A percentile compares a stretch with the other conserved stretches of the same genome.
These are phyloP conservation scores for Numida meleagris DNA, from an alignment of 2,113 vertebrate genomes.

Conservation along the genomic window DNA sequence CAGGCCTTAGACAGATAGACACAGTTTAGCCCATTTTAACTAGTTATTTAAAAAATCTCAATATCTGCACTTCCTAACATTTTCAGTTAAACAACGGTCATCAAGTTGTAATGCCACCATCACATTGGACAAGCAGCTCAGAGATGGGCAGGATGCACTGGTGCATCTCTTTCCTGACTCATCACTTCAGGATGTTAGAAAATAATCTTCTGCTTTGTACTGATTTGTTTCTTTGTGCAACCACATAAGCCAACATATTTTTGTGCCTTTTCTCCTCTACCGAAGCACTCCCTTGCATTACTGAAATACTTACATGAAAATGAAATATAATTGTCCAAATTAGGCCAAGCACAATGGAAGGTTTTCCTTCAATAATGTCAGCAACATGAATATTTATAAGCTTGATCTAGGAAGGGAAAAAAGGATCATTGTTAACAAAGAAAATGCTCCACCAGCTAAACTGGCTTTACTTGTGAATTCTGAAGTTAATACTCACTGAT, in stretches of 20 bases:
- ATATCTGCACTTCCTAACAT: background rate
- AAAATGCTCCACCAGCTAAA: slow-evolving; percentile 25
- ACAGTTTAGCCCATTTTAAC: background rate
- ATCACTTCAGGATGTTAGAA: background rate
- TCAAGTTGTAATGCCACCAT: background rate
- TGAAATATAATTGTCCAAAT: slow-evolving; percentile 97
- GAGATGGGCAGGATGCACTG: background rate
- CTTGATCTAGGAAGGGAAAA: slow-evolving; percentile 82
- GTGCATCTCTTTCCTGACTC: background rate
- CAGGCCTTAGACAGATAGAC: background rate
- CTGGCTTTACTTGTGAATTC: background rate
- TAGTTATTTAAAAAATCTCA: background rate
- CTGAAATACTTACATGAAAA: slow-evolving; percentile 89
- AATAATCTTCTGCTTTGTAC: background rate
- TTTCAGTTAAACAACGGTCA: background rate
- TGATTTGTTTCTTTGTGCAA: background rate
- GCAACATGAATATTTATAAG: slow-evolving; percentile 97
- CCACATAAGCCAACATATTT: background rate
- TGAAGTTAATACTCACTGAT: slow-evolving; percentile 84
- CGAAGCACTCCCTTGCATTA: background rate
- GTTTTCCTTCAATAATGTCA: slow-evolving; percentile 94
- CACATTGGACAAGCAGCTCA: background rate
- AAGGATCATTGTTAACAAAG: slow-evolving; percentile 48
- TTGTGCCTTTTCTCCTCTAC: background rate
- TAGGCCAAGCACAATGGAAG: slow-evolving; percentile 95